A percentile compares a stretch with the other conserved stretches of the same genome.
phyloP scores from a whole-genome alignment of 2,797 vertebrate genomes.

The Tenualosa ilisha region DNA sequence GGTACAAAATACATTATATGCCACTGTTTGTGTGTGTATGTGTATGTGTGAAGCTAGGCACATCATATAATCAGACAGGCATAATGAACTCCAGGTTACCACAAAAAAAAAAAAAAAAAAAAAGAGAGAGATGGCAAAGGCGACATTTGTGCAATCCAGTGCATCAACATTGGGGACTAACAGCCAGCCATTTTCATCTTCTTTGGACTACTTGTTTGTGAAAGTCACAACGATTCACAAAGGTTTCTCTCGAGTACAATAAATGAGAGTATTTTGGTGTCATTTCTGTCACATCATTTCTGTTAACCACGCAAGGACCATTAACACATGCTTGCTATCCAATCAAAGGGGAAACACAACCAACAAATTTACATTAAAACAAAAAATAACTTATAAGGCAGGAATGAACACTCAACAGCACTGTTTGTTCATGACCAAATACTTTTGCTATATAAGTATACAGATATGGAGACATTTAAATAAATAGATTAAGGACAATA shows the following conservation, averaged over 20 bases:
- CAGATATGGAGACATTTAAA: background rate
- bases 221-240: background rate
- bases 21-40: background rate
- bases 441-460: background rate
- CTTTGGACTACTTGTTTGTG: slow-evolving; percentile 7
- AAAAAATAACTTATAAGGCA: background rate
- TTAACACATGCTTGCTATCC: background rate
- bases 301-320: background rate
- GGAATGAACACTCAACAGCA: background rate
- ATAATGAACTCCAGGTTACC: background rate
- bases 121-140: background rate
- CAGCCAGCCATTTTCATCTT: background rate
- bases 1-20: background rate
- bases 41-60: background rate
- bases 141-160: slow-evolving; percentile 2
- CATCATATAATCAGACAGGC: background rate
- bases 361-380: background rate
- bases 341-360: background rate
- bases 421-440: background rate
- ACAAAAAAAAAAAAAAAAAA: background rate
- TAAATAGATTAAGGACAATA: background rate
- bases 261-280: background rate
- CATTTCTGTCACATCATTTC: background rate
- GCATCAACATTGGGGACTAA: background rate
- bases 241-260: background rate